Conservation (phyloP, 2,113 vertebrate genomes). For the Gyps fulvus region DNA sequence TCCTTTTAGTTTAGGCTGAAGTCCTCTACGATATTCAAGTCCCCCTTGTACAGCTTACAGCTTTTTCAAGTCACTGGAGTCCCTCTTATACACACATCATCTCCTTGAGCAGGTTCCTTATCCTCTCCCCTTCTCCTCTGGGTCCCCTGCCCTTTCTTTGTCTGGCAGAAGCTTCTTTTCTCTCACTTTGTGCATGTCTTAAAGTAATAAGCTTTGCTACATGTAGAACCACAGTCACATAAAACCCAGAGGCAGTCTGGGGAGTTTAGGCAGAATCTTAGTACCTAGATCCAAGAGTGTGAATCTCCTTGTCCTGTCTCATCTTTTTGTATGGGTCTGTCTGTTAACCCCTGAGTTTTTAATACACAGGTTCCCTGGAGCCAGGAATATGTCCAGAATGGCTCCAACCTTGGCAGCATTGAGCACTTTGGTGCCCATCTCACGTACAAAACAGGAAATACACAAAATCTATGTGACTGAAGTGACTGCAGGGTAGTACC, state of each 20-base stretch:
- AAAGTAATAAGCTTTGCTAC: neutral
- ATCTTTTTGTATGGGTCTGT: neutral
- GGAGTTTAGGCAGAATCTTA: neutral
- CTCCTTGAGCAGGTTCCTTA: neutral
- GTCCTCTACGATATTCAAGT: neutral
- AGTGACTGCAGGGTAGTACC: neutral
- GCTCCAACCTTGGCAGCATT: neutral
- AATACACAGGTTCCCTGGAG: neutral
- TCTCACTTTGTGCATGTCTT: neutral
- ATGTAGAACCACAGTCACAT: neutral
- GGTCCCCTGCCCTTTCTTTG: neutral
- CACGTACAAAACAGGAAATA: neutral
- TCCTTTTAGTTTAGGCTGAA: neutral
- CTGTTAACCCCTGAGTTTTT: neutral
- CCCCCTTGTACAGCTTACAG: neutral
- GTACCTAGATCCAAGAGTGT: neutral
- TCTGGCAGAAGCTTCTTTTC: neutral
- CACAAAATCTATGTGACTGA: neutral
- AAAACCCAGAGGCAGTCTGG: neutral
- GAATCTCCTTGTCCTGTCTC: neutral
- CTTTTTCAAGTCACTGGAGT: neutral
- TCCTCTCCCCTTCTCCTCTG: neutral
- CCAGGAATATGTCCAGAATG: neutral
- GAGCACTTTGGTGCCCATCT: neutral
- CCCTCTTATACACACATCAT: neutral